These are phyloP conservation scores for Pasiphila rectangulata DNA, from an alignment of 2,888 invertebrate species.

Conservation along the genomic window DNA sequence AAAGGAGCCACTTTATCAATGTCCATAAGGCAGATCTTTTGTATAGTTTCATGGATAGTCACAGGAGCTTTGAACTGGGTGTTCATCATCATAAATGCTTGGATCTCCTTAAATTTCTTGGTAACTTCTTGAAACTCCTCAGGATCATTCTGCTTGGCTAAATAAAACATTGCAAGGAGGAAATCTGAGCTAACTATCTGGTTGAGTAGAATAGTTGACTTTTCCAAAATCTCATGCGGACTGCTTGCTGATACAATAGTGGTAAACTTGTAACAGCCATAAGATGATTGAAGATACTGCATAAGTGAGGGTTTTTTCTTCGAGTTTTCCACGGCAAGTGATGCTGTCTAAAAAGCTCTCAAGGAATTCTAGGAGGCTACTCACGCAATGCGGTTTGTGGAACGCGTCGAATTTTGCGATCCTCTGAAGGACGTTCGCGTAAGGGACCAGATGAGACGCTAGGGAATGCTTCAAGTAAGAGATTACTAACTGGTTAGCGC, in stretches of 20 bases:
- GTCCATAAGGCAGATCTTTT: conserved; percentile 82
- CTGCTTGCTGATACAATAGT: conserved; percentile 71
- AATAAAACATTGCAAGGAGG: conserved; percentile 89
- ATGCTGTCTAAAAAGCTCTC: conserved; percentile 84
- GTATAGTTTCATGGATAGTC: conserved; percentile 81
- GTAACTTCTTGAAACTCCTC: conserved; percentile 84
- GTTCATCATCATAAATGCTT: conserved; percentile 80
- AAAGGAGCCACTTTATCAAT: conserved; percentile 81
- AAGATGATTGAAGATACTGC: conserved; percentile 90
- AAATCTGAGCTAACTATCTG: conserved; percentile 87
- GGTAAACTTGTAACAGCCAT: conserved; percentile 90
- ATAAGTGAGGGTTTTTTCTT: conserved; percentile 90
- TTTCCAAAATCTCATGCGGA: conserved; percentile 83
- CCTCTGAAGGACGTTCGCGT: conserved; percentile 92
- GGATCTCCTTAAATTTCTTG: conserved; percentile 89
- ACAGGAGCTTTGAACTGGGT: conserved; percentile 78
- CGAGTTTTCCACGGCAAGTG: conserved; percentile 89
- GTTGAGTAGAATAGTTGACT: conserved; percentile 84
- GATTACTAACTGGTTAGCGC: conserved; percentile 93
- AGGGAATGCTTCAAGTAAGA: conserved; percentile 96
- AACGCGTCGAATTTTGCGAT: conserved; percentile 94
- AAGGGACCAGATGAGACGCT: conserved; percentile 94
- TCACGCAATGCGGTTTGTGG: conserved; percentile 92
- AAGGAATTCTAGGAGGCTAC: conserved; percentile 91
- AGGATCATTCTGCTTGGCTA: conserved; percentile 90